Evolutionary conservation across 92 coral and sea anemone genomes (phyloP).

Genomic region (Parazoanthus swiftii): DNA sequence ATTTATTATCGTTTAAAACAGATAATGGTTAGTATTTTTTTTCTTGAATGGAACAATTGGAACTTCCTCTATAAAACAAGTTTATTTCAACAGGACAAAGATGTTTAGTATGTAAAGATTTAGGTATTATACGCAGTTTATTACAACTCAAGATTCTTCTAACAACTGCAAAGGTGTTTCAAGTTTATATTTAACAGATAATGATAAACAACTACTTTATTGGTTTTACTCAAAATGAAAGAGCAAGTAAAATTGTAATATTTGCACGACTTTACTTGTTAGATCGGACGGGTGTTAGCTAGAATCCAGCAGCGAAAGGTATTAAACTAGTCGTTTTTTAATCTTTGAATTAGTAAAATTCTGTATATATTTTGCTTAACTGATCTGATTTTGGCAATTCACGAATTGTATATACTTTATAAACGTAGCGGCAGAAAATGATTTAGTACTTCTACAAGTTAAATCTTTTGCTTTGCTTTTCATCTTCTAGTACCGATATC

Average conservation of each 20-base stretch:
- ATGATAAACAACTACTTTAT: neutral
- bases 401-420: no score
- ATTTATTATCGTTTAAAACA: no score
- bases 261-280: neutral
- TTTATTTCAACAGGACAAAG: neutral
- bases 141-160: neutral
- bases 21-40: neutral
- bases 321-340: no score
- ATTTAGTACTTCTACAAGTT: no score
- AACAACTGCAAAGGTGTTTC: neutral
- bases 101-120: neutral
- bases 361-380: no score
- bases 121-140: neutral
- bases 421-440: neutral
- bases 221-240: neutral
- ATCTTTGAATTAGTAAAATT: no score
- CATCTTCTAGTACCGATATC: neutral
- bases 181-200: neutral
- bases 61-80: no score
- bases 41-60: neutral
- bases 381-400: neutral
- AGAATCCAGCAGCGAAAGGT: neutral
- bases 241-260: neutral
- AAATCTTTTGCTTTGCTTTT: neutral
- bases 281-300: neutral